Evolutionary conservation across 1,140 invertebrate genomes (phyloP), one percentile per base, ranked within the genome.

Genomic region (Drosophila truncata): DNA sequence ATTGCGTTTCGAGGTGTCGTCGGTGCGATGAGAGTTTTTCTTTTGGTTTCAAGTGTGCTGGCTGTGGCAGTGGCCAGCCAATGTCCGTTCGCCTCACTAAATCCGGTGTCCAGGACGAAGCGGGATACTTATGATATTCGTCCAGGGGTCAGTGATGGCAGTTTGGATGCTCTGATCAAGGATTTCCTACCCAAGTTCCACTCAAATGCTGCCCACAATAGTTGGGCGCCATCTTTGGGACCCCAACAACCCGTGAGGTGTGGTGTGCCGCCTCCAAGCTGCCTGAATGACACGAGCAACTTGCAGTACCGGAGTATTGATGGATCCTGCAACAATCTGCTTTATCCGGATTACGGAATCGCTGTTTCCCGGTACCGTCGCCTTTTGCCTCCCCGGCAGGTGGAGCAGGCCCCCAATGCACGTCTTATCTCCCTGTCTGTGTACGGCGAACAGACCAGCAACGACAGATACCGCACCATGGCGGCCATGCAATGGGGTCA

Each of bases 401-500:
- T 92, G 72, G 18, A 91, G 85, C 65, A 80, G 13, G 92, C 94
- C 14, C 97, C 97, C 2, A 93, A 94, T 70, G 91, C 96, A 3
- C 94, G 97, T n/a, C 85, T 95, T 7, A 93, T 98, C 1, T 97
- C 96, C 63, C 93, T 95, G 16, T 93, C 94, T 0, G 61, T 97
- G 13, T 97, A 96, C 80, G 94, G 94, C 0, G 94, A 94, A 54
- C 95, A 95, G 3, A 95, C 96, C 42, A 88, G 94, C 0, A 93
- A 95, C 18, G 96, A 97, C 86, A 94, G 93, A 0, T 93, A 94
- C 47, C 96, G 95, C 93, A 96, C 95, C 3, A 92, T 97, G 25
- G 95, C 95, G 5, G 94, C 96, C 14, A 97, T 97, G 95, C 96
- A 97, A 74, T 98, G 95, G 94, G 97, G 97, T 6, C 97, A 98